Conservation (phyloP, 2,888 invertebrate genomes). For the Diarsia rubi region DNA sequence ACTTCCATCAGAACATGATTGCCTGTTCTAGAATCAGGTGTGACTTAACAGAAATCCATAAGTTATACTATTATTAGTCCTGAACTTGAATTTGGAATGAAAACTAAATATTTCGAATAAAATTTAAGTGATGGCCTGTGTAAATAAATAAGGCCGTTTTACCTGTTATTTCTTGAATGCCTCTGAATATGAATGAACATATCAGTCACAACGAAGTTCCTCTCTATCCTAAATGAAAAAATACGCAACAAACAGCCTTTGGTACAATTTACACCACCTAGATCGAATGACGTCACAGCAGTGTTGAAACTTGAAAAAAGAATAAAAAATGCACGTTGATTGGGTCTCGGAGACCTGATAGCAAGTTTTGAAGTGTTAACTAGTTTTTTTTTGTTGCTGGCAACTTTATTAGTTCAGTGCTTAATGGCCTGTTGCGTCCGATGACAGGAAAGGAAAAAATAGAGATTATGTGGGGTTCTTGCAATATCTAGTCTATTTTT, state of each 20-base stretch:
- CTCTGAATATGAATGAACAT: not conserved
- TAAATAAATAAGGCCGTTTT: not conserved
- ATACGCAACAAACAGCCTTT: constrained; percentile 44
- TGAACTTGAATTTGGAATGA: no score
- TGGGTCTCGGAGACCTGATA: constrained; percentile 58
- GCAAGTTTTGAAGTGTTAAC: constrained; percentile 59
- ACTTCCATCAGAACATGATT: not conserved
- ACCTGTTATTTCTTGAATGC: not conserved
- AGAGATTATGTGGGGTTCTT: constrained; percentile 13
- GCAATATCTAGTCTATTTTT: constrained; percentile 9
- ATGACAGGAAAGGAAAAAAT: constrained; percentile 1
- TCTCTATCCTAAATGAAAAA: constrained; percentile 35
- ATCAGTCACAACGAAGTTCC: not conserved
- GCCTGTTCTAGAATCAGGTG: no score
- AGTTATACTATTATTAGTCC: no score
- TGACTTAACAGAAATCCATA: no score
- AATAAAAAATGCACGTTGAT: constrained; percentile 50
- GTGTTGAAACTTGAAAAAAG: constrained; percentile 47
- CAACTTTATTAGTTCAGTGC: constrained; percentile 54
- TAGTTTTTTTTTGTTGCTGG: constrained; percentile 46
- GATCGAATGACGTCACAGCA: constrained; percentile 47
- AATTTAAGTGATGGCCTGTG: not conserved
- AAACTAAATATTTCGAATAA: no score
- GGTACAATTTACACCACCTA: constrained; percentile 45
- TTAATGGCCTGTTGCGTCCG: constrained; percentile 55